Evolutionary conservation across 2,797 vertebrate species (phyloP).

Genomic region (Antrozous pallidus): DNA sequence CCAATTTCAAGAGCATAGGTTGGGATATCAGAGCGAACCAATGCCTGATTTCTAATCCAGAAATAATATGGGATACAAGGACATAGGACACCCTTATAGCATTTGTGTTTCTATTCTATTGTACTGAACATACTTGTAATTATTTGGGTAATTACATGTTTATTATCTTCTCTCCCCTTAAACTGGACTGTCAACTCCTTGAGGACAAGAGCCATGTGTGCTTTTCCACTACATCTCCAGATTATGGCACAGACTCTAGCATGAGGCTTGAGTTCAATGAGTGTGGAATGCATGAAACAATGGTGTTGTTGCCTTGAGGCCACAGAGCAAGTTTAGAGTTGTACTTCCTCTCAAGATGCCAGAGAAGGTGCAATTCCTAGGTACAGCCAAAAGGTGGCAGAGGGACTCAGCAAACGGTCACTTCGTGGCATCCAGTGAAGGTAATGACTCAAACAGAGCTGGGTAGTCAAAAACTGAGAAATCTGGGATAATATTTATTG

Average conservation of each 20-base stretch:
- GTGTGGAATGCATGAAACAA: not conserved
- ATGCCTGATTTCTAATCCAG: not conserved
- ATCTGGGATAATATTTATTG: not conserved
- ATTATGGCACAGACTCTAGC: not conserved
- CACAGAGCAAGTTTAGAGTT: not conserved
- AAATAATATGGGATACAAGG: not conserved
- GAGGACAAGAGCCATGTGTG: not conserved
- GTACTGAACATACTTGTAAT: not conserved
- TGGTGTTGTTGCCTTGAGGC: not conserved
- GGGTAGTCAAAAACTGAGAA: constrained; percentile 16
- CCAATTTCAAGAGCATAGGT: not conserved
- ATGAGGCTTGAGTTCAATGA: not conserved
- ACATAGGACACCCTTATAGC: not conserved
- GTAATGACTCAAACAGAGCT: constrained; percentile 20
- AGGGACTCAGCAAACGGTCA: constrained; percentile 49
- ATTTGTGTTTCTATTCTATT: not conserved
- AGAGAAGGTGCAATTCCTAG: constrained; percentile 42
- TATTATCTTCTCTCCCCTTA: not conserved
- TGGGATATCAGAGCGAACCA: not conserved
- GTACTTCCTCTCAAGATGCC: not conserved
- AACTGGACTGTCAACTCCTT: not conserved
- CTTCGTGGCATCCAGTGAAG: not conserved
- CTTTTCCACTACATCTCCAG: not conserved
- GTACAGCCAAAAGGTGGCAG: constrained; percentile 70
- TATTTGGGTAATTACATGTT: not conserved